These are phyloP conservation scores for Deroplatys truncata DNA, from an alignment of 2,888 invertebrate species.

Conservation along the genomic window DNA sequence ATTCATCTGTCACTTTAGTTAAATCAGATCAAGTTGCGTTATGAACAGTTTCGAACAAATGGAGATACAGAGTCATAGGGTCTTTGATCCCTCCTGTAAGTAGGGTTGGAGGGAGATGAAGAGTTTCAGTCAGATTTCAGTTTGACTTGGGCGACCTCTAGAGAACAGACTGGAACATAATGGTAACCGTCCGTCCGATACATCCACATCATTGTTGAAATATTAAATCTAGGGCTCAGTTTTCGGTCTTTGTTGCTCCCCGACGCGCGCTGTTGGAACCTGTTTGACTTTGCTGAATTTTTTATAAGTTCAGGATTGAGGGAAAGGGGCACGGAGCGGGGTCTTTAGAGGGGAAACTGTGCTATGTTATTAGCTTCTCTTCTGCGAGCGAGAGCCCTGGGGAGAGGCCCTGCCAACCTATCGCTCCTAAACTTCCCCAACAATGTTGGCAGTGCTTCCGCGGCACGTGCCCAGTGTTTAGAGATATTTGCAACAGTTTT, in stretches of 20 bases:
- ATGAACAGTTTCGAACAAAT: too few relatives aligned
- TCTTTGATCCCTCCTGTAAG: too few relatives aligned
- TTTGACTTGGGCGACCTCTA: not conserved
- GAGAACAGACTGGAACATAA: not conserved
- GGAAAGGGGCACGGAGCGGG: not conserved
- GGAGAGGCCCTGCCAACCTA: not conserved
- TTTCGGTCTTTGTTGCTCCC: constrained; percentile 23
- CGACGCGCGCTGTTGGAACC: constrained; percentile 14
- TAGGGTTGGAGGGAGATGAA: not conserved
- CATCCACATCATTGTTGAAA: constrained; percentile 16
- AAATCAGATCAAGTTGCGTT: too few relatives aligned
- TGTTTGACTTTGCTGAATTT: constrained; percentile 31
- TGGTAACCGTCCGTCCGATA: not conserved
- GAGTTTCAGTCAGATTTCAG: not conserved
- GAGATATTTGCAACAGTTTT: not conserved
- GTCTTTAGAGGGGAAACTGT: not conserved
- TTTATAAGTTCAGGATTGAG: constrained; percentile 16
- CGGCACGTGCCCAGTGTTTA: not conserved
- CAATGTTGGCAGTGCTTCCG: not conserved
- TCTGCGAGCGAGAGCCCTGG: not conserved
- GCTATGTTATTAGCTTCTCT: constrained; percentile 12
- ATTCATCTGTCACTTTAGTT: too few relatives aligned
- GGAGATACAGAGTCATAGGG: too few relatives aligned
- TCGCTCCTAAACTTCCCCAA: not conserved
- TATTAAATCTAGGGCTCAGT: constrained; percentile 27